Percentiles rank a stretch among this genome's conserved stretches.
These are phyloP conservation scores for Oligia fasciuncula DNA, from an alignment of 2,888 invertebrate species.

Conservation along the genomic window DNA sequence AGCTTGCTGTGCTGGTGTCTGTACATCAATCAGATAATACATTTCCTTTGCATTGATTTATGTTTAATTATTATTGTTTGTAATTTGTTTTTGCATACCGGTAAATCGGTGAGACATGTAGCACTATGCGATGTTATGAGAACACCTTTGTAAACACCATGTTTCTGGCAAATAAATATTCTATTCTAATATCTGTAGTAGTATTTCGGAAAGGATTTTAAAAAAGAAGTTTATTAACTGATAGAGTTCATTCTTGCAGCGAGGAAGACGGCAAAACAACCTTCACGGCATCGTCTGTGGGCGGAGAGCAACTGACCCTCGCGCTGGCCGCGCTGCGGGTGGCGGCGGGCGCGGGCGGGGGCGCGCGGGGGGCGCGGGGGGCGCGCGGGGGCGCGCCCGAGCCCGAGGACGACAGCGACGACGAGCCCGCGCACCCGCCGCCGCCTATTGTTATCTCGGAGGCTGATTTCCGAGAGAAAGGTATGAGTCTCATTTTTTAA, in stretches of 20 bases:
- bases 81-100: too few species aligned
- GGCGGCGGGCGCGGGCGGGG: conserved; percentile 20
- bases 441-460: conserved; percentile 86
- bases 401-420: conserved; percentile 73
- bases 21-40: too few species aligned
- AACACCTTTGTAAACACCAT: too few species aligned
- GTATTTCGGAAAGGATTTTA: background rate
- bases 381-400: conserved; percentile 31
- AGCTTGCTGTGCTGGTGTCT: too few species aligned
- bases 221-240: background rate
- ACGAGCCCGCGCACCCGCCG: conserved; percentile 73
- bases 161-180: too few species aligned
- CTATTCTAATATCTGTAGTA: too few species aligned
- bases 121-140: too few species aligned
- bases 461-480: conserved; percentile 87
- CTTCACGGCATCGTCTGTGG: conserved; percentile 75
- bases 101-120: too few species aligned
- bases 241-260: conserved; percentile 45
- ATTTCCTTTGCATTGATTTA: too few species aligned
- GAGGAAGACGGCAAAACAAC: conserved; percentile 71
- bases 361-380: conserved; percentile 27
- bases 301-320: conserved; percentile 73
- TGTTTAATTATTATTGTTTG: too few species aligned
- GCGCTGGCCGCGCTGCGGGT: conserved; percentile 70
- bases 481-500: conserved; percentile 50